These are phyloP conservation scores for Vesta saturnalis DNA, from an alignment of 2,888 invertebrate genomes.

Conservation along the genomic window DNA sequence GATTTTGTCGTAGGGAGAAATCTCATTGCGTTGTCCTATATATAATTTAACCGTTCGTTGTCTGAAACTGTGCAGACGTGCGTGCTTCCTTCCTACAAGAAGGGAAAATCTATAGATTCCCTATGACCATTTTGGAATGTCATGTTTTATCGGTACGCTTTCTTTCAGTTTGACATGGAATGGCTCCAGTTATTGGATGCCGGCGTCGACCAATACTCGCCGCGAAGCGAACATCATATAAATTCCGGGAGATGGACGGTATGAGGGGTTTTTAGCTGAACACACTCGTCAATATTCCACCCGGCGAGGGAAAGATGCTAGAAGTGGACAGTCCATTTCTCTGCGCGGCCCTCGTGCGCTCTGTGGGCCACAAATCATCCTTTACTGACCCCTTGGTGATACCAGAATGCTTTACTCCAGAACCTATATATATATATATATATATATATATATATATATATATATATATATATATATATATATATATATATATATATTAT, in stretches of 20 bases:
- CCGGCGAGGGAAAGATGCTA: conserved; percentile 51
- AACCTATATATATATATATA: conserved; percentile 11
- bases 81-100: conserved; percentile 39
- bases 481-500: too few species aligned
- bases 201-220: conserved; percentile 59
- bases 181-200: conserved; percentile 61
- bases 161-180: conserved; percentile 61
- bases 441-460: too few species aligned
- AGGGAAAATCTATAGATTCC: conserved; percentile 52
- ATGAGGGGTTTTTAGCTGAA: conserved; percentile 50
- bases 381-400: conserved; percentile 51
- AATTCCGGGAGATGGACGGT: conserved; percentile 60
- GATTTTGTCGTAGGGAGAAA: conserved; percentile 55
- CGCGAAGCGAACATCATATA: conserved; percentile 61
- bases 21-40: conserved; percentile 56
- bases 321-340: conserved; percentile 62
- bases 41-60: conserved; percentile 52
- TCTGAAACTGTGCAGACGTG: conserved; percentile 41
- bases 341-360: conserved; percentile 54
- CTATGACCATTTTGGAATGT: conserved; percentile 59
- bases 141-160: conserved; percentile 61
- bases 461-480: too few species aligned
- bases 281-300: conserved; percentile 55
- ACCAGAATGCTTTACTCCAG: conserved; percentile 44
- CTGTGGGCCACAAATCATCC: conserved; percentile 56